Conservation (phyloP, 2,113 vertebrate genomes). For the Podarcis raffonei region DNA sequence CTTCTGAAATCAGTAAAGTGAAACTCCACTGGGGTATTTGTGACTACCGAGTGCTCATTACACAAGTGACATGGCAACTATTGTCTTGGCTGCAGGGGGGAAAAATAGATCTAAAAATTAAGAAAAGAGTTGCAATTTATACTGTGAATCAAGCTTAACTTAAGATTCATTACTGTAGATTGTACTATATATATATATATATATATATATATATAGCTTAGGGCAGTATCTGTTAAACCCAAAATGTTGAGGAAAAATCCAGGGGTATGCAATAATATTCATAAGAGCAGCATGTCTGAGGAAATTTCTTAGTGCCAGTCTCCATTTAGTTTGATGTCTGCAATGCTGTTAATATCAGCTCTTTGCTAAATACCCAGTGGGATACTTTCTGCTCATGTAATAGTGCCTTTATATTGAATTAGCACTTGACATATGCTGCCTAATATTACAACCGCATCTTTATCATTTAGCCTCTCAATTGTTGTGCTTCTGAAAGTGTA, state of each 20-base stretch:
- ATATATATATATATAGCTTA: background rate
- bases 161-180: background rate
- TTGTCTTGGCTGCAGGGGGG: background rate
- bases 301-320: background rate
- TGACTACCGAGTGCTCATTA: background rate
- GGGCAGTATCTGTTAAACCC: background rate
- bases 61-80: background rate
- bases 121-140: conserved; percentile 11
- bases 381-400: background rate
- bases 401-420: background rate
- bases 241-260: background rate
- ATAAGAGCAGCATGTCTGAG: background rate
- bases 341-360: background rate
- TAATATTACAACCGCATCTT: conserved; percentile 3
- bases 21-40: background rate
- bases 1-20: background rate
- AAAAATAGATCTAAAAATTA: background rate
- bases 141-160: background rate
- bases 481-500: background rate
- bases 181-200: background rate
- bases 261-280: background rate
- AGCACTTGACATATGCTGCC: background rate
- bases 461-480: background rate
- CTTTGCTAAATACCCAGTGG: conserved; percentile 6
- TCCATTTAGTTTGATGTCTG: background rate